Evolutionary conservation across 2,888 invertebrate genomes (phyloP), one percentile per base, ranked within the genome.

Genomic region (Spisula solida): DNA sequence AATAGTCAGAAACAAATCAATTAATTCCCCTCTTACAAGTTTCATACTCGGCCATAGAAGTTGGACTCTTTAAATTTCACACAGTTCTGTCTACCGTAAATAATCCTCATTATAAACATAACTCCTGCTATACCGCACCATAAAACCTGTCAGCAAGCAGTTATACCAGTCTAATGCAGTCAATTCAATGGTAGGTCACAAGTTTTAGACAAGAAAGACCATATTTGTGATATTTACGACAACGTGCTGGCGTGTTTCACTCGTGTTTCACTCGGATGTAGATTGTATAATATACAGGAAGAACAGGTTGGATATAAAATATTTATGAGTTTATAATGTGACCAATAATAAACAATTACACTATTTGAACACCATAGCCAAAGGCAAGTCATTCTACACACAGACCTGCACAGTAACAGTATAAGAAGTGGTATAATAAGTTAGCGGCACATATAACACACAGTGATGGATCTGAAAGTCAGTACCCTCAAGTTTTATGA

Each of bases 71-170:
- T 25, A 66, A 66, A 25, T 66, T 66, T 66, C 60, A 66, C 60
- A 66, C 60, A 66, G n/a, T 66, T 25, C n/a, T 66, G 20, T 66
- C 25, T 10, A 66, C n/a, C 41, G 41, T 41, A 41, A 41, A 66
- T 66, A 66, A 66, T 66, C 25, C 25, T 4, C 60, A 66, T 66
- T 66, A 66, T 66, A n/a, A 66, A 25, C 60, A 66, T 66, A 6
- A 66, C 60, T 12, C 12, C 34, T 31, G 75, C 14, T 34, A 75
- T 75, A 75, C 34, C 14, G 5, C 31, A 75, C 25, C 16, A 75
- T 75, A 75, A 75, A 75, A 75, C 31, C 31, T 75, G 75, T 75
- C 75, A 31, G 34, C 31, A 31, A 31, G 75, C 31, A 34, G 31
- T 75, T 75, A 75, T 25, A 66, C 6, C 60, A 75, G 31, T 75